A percentile compares a stretch with the other conserved stretches of the same genome.
Evolutionary conservation across 2,797 vertebrate species (phyloP).

Genomic region (Stomatorhinus walkeri): DNA sequence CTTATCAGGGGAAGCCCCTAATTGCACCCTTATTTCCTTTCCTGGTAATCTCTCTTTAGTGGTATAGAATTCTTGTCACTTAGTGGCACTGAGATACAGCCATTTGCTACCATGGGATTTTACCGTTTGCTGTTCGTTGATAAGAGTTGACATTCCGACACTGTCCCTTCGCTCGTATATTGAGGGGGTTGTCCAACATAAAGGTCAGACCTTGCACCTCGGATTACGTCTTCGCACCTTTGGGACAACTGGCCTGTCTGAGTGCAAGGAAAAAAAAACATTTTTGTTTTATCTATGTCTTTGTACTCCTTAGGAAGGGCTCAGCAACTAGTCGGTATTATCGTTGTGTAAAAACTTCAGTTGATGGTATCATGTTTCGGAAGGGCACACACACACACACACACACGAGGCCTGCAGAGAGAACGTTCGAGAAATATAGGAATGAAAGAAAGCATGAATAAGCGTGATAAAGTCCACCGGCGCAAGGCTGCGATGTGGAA

Average conservation of each 20-base stretch:
- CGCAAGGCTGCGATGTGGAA: not conserved
- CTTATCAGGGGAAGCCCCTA: conserved; percentile 48
- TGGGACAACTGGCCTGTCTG: conserved; percentile 29
- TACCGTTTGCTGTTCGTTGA: conserved; percentile 42
- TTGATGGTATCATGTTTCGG: not conserved
- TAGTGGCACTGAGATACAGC: conserved; percentile 39
- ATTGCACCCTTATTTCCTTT: conserved; percentile 48
- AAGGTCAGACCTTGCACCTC: conserved; percentile 20
- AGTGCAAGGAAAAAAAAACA: not conserved
- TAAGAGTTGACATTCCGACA: conserved; percentile 47
- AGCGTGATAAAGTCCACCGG: not conserved
- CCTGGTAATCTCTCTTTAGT: conserved; percentile 43
- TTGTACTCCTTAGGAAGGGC: not conserved
- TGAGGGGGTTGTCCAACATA: conserved; percentile 30
- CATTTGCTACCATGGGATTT: conserved; percentile 45
- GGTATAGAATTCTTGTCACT: conserved; percentile 42
- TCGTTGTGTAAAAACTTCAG: not conserved
- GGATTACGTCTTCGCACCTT: not conserved
- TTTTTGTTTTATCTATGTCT: not conserved
- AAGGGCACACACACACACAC: no score
- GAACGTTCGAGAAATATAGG: not conserved
- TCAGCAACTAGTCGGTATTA: not conserved
- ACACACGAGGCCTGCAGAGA: not conserved
- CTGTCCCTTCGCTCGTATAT: conserved; percentile 32
- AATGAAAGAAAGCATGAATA: not conserved